Evolutionary conservation across 2,113 vertebrate species (phyloP).

Genomic region (Jacana jacana): DNA sequence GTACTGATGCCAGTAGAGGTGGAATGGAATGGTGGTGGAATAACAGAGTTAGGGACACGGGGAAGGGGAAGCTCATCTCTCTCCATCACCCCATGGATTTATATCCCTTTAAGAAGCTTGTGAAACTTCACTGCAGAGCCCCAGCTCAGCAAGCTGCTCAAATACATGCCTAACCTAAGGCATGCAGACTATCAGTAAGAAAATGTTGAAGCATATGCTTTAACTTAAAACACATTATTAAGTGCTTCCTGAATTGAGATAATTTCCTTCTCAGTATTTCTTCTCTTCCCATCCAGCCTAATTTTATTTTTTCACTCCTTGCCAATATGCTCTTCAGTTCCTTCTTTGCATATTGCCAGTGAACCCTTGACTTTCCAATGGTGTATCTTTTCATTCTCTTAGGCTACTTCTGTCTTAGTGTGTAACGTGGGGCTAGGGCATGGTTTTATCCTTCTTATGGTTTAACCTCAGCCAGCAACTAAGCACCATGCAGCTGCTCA

Average conservation of each 20-base stretch:
- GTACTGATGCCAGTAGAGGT: neutral
- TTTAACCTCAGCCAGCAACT: neutral
- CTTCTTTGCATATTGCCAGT: neutral
- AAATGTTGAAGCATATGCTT: slow-evolving; percentile 20
- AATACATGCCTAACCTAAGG: neutral
- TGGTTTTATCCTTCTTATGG: neutral
- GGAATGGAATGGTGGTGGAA: neutral
- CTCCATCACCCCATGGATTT: neutral
- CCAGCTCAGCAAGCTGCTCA: neutral
- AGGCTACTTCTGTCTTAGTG: neutral
- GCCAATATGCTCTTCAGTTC: neutral
- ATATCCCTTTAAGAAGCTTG: neutral
- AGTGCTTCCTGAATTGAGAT: slow-evolving; percentile 30
- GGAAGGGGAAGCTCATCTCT: neutral
- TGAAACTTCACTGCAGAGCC: neutral
- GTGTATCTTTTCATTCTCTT: neutral
- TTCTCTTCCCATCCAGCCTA: neutral
- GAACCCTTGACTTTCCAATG: neutral
- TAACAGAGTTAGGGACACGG: neutral
- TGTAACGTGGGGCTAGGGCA: neutral
- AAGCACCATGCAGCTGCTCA: neutral
- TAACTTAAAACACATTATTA: slow-evolving; percentile 36
- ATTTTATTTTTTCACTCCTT: slow-evolving; percentile 32
- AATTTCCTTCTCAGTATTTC: slow-evolving; percentile 2
- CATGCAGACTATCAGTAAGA: neutral